A percentile compares a stretch with the other conserved stretches of the same genome.
Evolutionary conservation across 1,140 invertebrate genomes (phyloP).

Genomic region (Agrypnia vestita): DNA sequence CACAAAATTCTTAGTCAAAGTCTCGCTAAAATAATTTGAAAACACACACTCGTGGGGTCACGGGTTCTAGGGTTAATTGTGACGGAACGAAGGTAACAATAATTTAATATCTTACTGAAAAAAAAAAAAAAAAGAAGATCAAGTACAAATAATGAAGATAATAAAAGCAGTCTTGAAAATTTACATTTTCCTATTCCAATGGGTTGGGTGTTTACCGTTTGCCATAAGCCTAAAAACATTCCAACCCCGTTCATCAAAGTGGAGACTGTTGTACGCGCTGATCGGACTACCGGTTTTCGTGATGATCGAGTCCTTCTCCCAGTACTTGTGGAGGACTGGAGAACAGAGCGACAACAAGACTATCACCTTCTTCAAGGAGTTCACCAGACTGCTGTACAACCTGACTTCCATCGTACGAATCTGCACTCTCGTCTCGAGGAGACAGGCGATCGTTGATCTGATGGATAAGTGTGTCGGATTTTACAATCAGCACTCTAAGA

Average conservation of each 20-base stretch:
- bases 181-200: conserved; percentile 44
- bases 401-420: not conserved
- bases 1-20: no score
- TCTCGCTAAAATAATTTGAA: no score
- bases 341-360: not conserved
- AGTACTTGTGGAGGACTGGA: not conserved
- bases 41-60: no score
- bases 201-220: conserved; percentile 50
- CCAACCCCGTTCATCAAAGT: not conserved
- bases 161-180: conserved; percentile 15
- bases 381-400: not conserved
- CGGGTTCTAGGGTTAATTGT: no score
- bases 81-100: no score
- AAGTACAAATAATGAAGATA: not conserved
- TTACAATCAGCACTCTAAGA: not conserved
- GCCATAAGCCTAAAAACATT: not conserved
- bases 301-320: not conserved
- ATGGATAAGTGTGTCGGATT: not conserved
- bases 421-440: not conserved
- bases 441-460: not conserved
- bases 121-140: no score
- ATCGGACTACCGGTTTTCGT: not conserved
- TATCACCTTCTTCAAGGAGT: not conserved
- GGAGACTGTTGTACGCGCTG: not conserved
- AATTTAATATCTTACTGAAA: no score